phyloP scores from a whole-genome alignment of 2,113 vertebrate genomes.

The Xiphophorus couchianus region DNA sequence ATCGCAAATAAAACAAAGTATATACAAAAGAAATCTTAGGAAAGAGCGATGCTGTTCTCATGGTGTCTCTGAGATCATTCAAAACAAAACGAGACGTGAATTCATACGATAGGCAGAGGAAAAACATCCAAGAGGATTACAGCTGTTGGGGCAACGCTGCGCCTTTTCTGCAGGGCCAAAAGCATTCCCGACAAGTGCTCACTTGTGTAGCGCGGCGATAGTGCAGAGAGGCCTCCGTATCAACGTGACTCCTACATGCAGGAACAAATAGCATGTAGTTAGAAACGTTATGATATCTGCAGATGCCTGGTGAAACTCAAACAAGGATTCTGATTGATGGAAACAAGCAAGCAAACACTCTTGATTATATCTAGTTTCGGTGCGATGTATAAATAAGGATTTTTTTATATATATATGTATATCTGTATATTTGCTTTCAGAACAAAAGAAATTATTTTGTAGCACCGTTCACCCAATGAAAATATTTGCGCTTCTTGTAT shows the following conservation, averaged over 20 bases:
- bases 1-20: background rate
- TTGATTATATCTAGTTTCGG: background rate
- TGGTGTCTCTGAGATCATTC: background rate
- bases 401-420: no score
- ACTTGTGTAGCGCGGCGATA: slow-evolving; percentile 55
- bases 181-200: slow-evolving; percentile 69
- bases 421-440: background rate
- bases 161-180: slow-evolving; percentile 31
- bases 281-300: slow-evolving; percentile 2
- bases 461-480: background rate
- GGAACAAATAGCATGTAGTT: slow-evolving; percentile 32
- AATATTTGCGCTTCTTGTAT: background rate
- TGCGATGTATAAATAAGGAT: no score
- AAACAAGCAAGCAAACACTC: background rate
- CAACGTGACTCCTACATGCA: slow-evolving; percentile 18
- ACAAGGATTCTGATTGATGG: background rate
- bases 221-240: slow-evolving; percentile 28
- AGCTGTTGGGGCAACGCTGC: slow-evolving; percentile 36
- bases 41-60: background rate
- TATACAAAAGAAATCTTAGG: background rate
- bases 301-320: background rate
- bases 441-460: background rate
- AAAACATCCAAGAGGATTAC: slow-evolving; percentile 15
- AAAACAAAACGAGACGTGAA: background rate
- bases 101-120: slow-evolving; percentile 5